Evolutionary conservation across 1,140 invertebrate species (phyloP).

Genomic region (Telenomus remus): DNA sequence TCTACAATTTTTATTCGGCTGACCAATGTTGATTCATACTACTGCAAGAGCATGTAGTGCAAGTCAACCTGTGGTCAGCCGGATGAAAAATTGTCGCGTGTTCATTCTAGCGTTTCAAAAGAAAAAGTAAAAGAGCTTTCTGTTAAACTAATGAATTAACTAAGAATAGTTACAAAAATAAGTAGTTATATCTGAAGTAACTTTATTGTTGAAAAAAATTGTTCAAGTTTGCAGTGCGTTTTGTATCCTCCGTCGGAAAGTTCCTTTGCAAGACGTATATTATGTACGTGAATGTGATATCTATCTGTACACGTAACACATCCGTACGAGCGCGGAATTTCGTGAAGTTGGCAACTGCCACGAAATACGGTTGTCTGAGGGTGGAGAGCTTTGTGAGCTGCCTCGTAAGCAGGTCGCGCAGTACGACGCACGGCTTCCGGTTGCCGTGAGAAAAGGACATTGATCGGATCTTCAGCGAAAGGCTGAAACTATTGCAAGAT

Average conservation of each 20-base stretch:
- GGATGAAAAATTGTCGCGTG: no score
- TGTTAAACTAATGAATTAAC: no score
- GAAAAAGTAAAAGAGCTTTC: no score
- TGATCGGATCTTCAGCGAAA: slow-evolving; percentile 62
- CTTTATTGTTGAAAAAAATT: no score
- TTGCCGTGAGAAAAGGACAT: slow-evolving; percentile 52
- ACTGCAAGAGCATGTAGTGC: no score
- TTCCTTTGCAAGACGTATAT: slow-evolving; percentile 45
- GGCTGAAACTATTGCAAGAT: slow-evolving; percentile 43
- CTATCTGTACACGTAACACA: slow-evolving; percentile 43
- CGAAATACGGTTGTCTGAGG: slow-evolving; percentile 62
- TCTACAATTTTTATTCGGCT: no score
- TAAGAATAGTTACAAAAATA: no score
- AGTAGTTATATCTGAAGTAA: no score
- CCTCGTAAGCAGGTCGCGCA: slow-evolving; percentile 66
- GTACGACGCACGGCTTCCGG: slow-evolving; percentile 64
- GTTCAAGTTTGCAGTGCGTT: not conserved
- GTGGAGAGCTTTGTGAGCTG: slow-evolving; percentile 38
- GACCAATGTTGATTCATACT: no score
- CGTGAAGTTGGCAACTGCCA: slow-evolving; percentile 67
- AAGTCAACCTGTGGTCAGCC: no score
- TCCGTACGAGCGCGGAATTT: slow-evolving; percentile 46
- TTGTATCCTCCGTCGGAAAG: slow-evolving; percentile 37
- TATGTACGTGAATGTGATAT: slow-evolving; percentile 42
- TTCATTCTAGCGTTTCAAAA: no score